Conservation (phyloP, 2,797 vertebrate genomes). For the Potorous gilbertii region DNA sequence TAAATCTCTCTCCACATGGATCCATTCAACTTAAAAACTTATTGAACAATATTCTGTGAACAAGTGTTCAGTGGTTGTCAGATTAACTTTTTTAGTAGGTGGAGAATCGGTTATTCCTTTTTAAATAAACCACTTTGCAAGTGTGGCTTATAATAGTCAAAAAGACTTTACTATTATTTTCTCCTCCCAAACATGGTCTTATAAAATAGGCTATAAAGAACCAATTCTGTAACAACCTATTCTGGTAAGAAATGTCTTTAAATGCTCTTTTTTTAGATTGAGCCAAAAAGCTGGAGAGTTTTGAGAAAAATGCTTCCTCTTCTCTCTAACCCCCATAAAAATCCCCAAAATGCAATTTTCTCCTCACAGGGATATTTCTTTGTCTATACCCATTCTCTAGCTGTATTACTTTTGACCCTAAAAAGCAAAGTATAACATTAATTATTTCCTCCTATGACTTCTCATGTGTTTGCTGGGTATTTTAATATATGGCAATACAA, state of each 20-base stretch:
- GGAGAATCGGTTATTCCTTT: slow-evolving; percentile 65
- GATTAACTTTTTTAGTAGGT: slow-evolving; percentile 31
- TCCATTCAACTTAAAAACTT: slow-evolving; percentile 57
- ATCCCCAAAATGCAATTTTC: neutral
- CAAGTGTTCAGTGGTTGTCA: slow-evolving; percentile 47
- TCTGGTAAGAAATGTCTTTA: slow-evolving; percentile 8
- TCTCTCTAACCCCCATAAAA: neutral
- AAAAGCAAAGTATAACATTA: slow-evolving; percentile 23
- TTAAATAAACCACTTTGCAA: slow-evolving; percentile 59
- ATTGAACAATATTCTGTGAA: slow-evolving; percentile 14
- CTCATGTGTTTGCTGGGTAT: neutral
- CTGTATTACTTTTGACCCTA: slow-evolving; percentile 22
- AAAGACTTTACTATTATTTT: neutral
- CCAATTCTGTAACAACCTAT: neutral
- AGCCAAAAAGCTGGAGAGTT: neutral
- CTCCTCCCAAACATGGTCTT: neutral
- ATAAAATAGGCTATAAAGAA: slow-evolving; percentile 32
- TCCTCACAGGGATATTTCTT: slow-evolving; percentile 33
- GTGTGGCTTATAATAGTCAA: slow-evolving; percentile 34
- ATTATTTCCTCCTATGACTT: slow-evolving; percentile 47
- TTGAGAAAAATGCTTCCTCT: neutral
- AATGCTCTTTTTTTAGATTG: slow-evolving; percentile 3
- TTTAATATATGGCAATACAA: slow-evolving; percentile 22
- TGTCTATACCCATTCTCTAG: neutral
- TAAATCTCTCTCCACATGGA: slow-evolving; percentile 57